Conservation (phyloP, 2,113 vertebrate genomes). For the Anolis carolinensis region DNA sequence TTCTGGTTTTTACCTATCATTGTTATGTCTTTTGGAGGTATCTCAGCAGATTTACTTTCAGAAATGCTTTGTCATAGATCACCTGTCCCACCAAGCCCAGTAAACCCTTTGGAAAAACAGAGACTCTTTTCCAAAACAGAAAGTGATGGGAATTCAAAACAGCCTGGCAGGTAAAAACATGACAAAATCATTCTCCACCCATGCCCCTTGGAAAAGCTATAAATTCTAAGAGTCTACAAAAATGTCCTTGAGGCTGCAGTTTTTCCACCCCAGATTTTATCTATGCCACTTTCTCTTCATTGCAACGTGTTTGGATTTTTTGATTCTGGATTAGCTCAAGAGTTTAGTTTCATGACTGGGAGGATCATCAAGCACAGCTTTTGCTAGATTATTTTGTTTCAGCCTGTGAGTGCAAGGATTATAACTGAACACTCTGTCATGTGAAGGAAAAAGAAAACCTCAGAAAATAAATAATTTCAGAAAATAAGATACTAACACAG, state of each 20-base stretch:
- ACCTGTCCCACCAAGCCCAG: no score
- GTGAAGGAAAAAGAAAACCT: background rate
- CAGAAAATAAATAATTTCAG: background rate
- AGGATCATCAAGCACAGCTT: background rate
- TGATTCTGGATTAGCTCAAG: background rate
- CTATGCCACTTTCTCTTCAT: background rate
- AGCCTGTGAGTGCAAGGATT: slow-evolving; percentile 62
- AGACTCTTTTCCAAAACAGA: no score
- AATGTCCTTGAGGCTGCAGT: no score
- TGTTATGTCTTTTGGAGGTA: background rate
- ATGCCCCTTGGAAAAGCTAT: no score
- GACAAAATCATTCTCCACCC: no score
- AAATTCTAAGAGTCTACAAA: no score
- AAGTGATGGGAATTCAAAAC: no score
- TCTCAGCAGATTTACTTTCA: background rate
- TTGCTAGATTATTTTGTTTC: slow-evolving; percentile 57
- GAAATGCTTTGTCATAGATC: no score
- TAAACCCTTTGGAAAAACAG: no score
- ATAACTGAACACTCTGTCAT: background rate
- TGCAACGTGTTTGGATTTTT: background rate
- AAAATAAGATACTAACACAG: background rate
- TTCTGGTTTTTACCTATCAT: background rate
- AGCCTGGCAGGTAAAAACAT: no score
- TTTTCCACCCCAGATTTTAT: no score
- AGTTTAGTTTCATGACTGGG: background rate